Evolutionary conservation across 2,113 vertebrate species (phyloP).

Genomic region (Probosciger aterrimus): DNA sequence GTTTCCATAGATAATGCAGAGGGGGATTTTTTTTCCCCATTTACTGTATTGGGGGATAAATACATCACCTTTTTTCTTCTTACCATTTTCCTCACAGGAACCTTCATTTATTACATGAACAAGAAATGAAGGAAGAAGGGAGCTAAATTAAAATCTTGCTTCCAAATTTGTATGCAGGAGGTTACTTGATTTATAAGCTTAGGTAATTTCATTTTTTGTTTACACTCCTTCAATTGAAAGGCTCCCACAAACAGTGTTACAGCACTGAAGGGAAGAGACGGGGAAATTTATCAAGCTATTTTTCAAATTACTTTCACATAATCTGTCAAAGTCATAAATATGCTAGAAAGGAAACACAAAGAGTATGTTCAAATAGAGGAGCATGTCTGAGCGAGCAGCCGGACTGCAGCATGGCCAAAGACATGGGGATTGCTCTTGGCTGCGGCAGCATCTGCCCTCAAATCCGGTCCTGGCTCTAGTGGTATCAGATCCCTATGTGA

Average conservation of each 20-base stretch:
- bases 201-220: constrained; percentile 60
- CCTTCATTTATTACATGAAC: constrained; percentile 18
- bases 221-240: constrained; percentile 33
- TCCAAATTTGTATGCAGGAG: constrained; percentile 50
- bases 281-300: constrained; percentile 53
- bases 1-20: constrained; percentile 69
- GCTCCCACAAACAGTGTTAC: constrained; percentile 1
- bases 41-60: background rate
- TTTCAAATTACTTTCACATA: constrained; percentile 52
- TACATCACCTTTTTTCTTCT: background rate
- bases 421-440: background rate
- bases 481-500: background rate
- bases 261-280: constrained; percentile 23
- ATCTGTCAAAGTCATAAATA: constrained; percentile 30
- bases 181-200: constrained; percentile 46
- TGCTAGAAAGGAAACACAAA: background rate
- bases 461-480: background rate
- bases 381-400: background rate
- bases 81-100: background rate
- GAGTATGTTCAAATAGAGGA: background rate
- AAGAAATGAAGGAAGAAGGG: background rate
- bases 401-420: background rate
- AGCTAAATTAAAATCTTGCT: constrained; percentile 46
- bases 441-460: background rate
- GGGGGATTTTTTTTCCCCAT: background rate